phyloP scores from a whole-genome alignment of 2,888 invertebrate species.

The Cantharis rustica region DNA sequence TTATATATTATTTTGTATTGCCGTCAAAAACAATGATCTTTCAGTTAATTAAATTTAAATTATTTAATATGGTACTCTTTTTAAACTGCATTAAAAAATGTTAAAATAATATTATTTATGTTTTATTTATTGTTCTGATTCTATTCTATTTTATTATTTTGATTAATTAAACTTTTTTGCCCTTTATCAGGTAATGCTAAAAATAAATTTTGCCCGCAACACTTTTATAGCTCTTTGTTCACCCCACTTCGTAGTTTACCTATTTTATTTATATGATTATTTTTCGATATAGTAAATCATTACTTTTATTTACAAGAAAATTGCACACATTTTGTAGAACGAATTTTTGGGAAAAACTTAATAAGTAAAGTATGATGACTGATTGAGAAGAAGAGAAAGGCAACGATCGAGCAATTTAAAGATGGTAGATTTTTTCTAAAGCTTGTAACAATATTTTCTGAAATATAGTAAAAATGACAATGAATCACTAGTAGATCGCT shows the following conservation, averaged over 20 bases:
- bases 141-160: no score
- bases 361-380: not conserved
- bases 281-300: not conserved
- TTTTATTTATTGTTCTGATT: no score
- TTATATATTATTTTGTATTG: no score
- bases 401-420: not conserved
- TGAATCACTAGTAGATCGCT: not conserved
- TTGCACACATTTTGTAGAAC: not conserved
- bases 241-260: not conserved
- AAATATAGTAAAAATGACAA: not conserved
- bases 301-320: not conserved
- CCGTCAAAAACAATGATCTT: no score
- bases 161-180: no score
- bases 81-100: no score
- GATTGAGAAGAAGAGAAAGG: not conserved
- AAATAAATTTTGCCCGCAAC: not conserved
- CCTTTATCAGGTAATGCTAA: no score
- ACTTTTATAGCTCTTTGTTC: not conserved
- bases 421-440: not conserved
- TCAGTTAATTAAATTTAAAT: no score
- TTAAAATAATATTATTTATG: no score
- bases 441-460: not conserved
- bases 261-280: not conserved
- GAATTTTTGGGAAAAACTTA: not conserved
- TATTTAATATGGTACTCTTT: no score